These are phyloP conservation scores for Argentina silus DNA, from an alignment of 2,797 vertebrate genomes.

Conservation along the genomic window DNA sequence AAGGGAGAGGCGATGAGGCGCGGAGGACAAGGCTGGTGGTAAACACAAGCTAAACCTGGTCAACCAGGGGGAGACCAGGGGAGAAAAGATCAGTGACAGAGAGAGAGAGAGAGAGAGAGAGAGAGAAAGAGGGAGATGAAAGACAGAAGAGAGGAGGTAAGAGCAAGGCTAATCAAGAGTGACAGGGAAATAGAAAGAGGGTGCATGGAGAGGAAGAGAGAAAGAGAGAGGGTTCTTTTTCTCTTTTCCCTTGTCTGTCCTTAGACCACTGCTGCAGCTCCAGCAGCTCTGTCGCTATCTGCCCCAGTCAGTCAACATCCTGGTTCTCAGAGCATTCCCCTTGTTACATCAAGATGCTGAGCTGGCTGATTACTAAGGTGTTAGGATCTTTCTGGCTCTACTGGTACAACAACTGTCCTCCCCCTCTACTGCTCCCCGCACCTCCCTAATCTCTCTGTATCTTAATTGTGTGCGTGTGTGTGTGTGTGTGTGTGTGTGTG, in stretches of 20 bases:
- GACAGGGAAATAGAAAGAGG: conserved; percentile 24
- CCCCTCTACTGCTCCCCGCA: conserved; percentile 40
- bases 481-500: conserved; percentile 35
- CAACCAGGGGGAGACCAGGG: conserved; percentile 43
- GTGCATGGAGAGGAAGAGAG: conserved; percentile 14
- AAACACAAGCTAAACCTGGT: conserved; percentile 49
- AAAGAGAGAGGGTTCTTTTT: conserved; percentile 17
- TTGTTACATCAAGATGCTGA: conserved; percentile 69
- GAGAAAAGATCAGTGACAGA: conserved; percentile 36
- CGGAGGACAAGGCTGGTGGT: conserved; percentile 58
- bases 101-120: conserved; percentile 13
- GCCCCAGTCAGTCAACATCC: conserved; percentile 30
- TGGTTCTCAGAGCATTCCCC: conserved; percentile 52
- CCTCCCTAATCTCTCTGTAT: conserved; percentile 37
- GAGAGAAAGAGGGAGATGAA: conserved; percentile 1
- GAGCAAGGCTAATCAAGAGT: conserved; percentile 31
- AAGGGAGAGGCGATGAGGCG: conserved; percentile 49
- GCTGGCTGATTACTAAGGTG: conserved; percentile 83
- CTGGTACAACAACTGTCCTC: conserved; percentile 63
- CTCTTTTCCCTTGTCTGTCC: conserved; percentile 10
- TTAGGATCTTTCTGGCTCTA: conserved; percentile 73
- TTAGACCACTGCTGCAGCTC: conserved; percentile 39
- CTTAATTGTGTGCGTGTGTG: conserved; percentile 38
- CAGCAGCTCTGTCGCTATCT: conserved; percentile 9
- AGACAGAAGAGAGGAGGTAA: not conserved